Base-by-base conservation (phyloP, 2,888 invertebrate genomes). In the Drosophila limbata region DNA sequence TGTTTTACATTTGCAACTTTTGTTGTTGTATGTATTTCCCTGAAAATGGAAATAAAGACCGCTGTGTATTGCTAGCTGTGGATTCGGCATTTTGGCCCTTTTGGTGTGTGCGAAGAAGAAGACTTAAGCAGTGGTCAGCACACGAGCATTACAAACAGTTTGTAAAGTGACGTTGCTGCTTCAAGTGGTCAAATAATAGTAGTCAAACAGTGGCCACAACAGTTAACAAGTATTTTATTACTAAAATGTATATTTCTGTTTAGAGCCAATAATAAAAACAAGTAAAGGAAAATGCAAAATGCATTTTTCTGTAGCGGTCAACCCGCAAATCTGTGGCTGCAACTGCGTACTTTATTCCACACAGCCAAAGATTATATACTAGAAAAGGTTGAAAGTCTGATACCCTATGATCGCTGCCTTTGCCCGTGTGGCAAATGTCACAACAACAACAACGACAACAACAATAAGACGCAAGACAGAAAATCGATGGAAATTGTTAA, bases 401-500 rank as follows among this genome's bases (percentile, higher is more conserved):
- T 53, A 44, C 51, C 73, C 50, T 65, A 48, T 53, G 59, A 72
- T 71, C 68, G 56, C 11, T 67, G 79, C 67, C 64, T 77, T 51
- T 90, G 88, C 65, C 79, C 72, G 61, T 82, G 90, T 80, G 68
- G 61, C 44, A n/a, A 42, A 45, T 60, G 57, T 47, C 51, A 37
- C 39, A 40, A 28, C 25, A 25, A 37, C 39, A 40, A 28, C 25
- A 25, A 25, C 25, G 21, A 21, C 21, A 21, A 21, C 21, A 25
- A 28, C 28, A 28, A 3, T 6, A 61, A 47, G 42, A 47, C 47
- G 17, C 55, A 44, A 39, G 52, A 53, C 80, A 88, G 79, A 87
- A 92, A 92, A 92, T 92, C 92, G 90, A 92, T 92, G 65, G 70
- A 74, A 69, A 78, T 65, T 67, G 77, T 77, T 75, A 65, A 70